Conservation (phyloP, 2,113 vertebrate genomes). For the Epinephelus fuscoguttatus region DNA sequence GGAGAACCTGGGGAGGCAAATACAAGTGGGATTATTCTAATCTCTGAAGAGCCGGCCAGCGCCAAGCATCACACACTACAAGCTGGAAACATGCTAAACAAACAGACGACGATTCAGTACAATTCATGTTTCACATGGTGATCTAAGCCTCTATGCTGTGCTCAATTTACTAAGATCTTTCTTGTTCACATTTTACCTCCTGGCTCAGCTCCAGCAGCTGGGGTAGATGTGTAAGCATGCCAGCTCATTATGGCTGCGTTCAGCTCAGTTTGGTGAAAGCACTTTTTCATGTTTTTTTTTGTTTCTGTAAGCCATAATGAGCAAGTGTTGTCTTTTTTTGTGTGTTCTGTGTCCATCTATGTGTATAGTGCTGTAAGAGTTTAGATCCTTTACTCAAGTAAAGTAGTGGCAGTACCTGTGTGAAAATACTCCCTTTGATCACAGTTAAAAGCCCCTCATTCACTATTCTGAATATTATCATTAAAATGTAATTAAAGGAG, state of each 20-base stretch:
- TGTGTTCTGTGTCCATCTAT: constrained; percentile 35
- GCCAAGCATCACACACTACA: constrained; percentile 57
- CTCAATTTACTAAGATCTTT: constrained; percentile 61
- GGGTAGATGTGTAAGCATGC: constrained; percentile 41
- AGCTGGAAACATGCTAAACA: constrained; percentile 59
- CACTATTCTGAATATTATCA: too few relatives aligned
- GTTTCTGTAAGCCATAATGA: constrained; percentile 51
- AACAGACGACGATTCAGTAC: constrained; percentile 61
- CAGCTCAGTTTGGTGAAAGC: constrained; percentile 51
- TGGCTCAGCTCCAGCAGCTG: constrained; percentile 53
- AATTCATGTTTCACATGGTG: constrained; percentile 67
- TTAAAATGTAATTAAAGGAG: too few relatives aligned
- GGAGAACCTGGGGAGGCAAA: constrained; percentile 80
- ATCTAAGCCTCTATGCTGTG: constrained; percentile 61
- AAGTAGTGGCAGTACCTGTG: background rate
- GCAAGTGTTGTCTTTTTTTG: constrained; percentile 33
- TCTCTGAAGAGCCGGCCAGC: constrained; percentile 58
- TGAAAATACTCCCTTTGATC: background rate
- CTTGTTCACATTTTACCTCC: constrained; percentile 60
- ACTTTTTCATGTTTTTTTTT: constrained; percentile 22
- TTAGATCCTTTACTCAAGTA: background rate
- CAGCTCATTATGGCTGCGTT: constrained; percentile 66
- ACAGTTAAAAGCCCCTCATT: background rate
- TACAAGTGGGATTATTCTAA: constrained; percentile 81
- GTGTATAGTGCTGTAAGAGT: background rate